A percentile compares a stretch with the other conserved stretches of the same genome.
These are phyloP conservation scores for Heterodera schachtii DNA, from an alignment of 1,140 invertebrate species.

Conservation along the genomic window DNA sequence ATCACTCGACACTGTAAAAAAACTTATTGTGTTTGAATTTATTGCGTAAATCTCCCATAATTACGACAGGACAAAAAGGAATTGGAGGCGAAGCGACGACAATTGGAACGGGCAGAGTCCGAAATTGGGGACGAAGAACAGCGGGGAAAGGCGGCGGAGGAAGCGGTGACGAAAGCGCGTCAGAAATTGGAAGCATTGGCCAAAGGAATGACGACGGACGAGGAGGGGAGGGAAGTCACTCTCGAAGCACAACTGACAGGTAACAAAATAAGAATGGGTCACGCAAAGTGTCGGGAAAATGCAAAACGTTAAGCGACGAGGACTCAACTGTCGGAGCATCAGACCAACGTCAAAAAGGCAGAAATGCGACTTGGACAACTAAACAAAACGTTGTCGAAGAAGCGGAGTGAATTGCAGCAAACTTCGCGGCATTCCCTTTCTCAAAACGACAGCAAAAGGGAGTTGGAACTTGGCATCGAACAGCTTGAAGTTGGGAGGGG, in stretches of 20 bases:
- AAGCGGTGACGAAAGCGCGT: conserved; percentile 60
- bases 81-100: conserved; percentile 41
- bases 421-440: conserved; percentile 21
- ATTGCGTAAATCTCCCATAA: no score
- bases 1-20: conserved; percentile 29
- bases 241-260: conserved; percentile 40
- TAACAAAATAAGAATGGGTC: conserved; percentile 16
- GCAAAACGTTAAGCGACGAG: conserved; percentile 21
- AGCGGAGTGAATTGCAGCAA: conserved; percentile 19
- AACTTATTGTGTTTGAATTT: not conserved
- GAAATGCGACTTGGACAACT: conserved; percentile 38
- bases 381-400: conserved; percentile 27
- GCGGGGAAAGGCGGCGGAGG: conserved; percentile 74
- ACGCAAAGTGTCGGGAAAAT: not conserved
- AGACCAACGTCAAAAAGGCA: conserved; percentile 42
- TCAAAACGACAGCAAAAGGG: conserved; percentile 20
- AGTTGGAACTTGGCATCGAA: conserved; percentile 32
- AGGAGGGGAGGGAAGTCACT: conserved; percentile 47
- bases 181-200: conserved; percentile 47
- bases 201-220: conserved; percentile 52
- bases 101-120: conserved; percentile 46
- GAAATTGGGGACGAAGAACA: conserved; percentile 67
- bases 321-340: conserved; percentile 37
- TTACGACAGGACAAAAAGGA: conserved; percentile 40
- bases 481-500: conserved; percentile 23